Conservation (phyloP, 2,888 invertebrate genomes). For the Spisula subtruncata region DNA sequence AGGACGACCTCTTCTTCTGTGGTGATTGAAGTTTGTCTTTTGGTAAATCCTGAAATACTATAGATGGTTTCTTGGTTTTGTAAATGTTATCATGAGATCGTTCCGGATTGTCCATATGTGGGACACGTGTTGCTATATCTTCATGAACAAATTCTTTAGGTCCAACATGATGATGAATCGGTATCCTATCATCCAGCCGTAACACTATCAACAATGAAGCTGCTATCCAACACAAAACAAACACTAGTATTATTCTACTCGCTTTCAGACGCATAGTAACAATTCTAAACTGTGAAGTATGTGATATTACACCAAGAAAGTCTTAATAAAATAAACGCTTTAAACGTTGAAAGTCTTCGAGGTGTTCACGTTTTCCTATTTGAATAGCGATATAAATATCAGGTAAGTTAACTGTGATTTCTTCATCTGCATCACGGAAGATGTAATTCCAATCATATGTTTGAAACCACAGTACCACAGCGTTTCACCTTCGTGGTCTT, state of each 20-base stretch:
- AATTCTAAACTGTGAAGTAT: neutral
- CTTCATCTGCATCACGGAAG: too few relatives aligned
- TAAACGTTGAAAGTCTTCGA: too few relatives aligned
- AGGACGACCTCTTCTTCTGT: neutral
- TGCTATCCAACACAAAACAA: conserved; percentile 37
- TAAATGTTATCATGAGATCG: neutral
- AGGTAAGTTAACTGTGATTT: too few relatives aligned
- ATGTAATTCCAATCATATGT: too few relatives aligned
- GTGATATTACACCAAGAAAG: too few relatives aligned
- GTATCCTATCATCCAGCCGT: conserved; percentile 23
- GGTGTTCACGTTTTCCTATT: too few relatives aligned
- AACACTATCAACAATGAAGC: conserved; percentile 34
- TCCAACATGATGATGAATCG: neutral
- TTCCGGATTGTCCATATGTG: neutral
- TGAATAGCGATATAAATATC: too few relatives aligned
- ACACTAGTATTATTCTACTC: conserved; percentile 10
- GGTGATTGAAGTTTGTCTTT: neutral
- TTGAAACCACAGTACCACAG: too few relatives aligned
- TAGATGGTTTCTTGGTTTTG: neutral
- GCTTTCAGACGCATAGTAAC: neutral
- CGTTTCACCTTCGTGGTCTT: too few relatives aligned
- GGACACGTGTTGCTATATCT: neutral
- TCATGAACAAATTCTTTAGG: conserved; percentile 28
- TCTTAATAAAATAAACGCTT: too few relatives aligned
- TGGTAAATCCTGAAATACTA: neutral